Evolutionary conservation across 2,888 invertebrate species (phyloP), one percentile per base, ranked within the genome.

Genomic region (Eupelmus urozonus): DNA sequence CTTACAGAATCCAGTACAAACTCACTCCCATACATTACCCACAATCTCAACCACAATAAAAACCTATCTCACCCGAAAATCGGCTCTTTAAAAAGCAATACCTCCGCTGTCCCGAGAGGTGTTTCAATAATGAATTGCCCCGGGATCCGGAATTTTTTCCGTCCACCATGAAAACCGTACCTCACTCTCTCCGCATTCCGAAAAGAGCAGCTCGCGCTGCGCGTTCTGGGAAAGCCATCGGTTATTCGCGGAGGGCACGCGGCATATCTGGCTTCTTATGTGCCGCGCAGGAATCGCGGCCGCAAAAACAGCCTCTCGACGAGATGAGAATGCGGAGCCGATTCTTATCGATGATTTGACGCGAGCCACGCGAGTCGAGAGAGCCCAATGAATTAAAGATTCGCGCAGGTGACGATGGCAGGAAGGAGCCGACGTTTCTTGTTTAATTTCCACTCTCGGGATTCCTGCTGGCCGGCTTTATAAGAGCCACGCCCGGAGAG

Each of bases 331-430:
- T 23, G 40, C 59, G 29, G n/a, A 16, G 51, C 51, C n/a, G 70
- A 70, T 81, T 77, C 80, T 82, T 82, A 82, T 82, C 79, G 80
- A 76, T 67, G 80, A 80, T 81, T 83, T 82, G 84, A 82, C 82
- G 82, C 76, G 79, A 79, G 83, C 82, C 82, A 84, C 82, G 85
- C 82, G 85, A 82, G 82, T 82, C 79, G 27, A 59, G 20, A 45
- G 45, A 62, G 25, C 45, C 72, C 66, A 45, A 82, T 84, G 84
- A 84, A 84, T 84, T 84, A 84, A 84, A 84, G 84, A 84, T 84
- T 76, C 65, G 55, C 76, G 81, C 82, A 82, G 82, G 84, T 82
- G 84, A 81, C 81, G 84, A 82, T 81, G 80, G 67, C 60, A 18
- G 9, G 67, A 66, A 18, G 9, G 34, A 20, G 16, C 11, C 55